Evolutionary conservation across 2,797 vertebrate genomes (phyloP).

Genomic region (Ispidina lecontei): DNA sequence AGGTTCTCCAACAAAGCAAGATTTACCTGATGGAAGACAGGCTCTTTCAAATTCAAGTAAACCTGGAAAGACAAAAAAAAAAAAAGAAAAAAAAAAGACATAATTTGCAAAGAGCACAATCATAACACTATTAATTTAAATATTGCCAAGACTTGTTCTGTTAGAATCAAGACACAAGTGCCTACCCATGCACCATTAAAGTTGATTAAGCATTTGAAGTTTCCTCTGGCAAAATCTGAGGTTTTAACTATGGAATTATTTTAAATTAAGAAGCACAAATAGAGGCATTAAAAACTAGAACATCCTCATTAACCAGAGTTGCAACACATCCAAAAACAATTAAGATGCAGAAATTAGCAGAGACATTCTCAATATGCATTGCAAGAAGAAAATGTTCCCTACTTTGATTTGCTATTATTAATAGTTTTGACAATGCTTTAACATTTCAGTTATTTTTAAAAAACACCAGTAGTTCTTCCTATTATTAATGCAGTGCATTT

Average conservation of each 20-base stretch:
- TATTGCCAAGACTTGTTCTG: not conserved
- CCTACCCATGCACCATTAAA: not conserved
- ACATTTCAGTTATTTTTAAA: not conserved
- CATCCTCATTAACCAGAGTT: not conserved
- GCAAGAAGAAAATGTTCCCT: not conserved
- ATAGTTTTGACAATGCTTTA: not conserved
- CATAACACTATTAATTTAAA: not conserved
- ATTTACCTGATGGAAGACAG: constrained; percentile 96
- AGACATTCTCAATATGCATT: accelerated
- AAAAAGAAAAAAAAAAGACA: constrained; percentile 16
- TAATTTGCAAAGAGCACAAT: not conserved
- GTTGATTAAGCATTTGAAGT: not conserved
- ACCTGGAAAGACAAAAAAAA: constrained; percentile 80
- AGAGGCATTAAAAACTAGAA: not conserved
- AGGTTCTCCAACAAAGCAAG: not conserved
- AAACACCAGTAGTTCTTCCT: not conserved
- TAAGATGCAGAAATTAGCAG: not conserved
- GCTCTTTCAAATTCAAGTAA: constrained; percentile 95
- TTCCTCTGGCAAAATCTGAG: not conserved
- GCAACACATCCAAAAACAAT: not conserved
- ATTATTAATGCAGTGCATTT: not conserved
- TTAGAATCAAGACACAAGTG: not conserved
- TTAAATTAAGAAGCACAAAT: not conserved
- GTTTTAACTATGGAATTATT: not conserved
- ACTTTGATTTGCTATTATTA: not conserved